A percentile compares a stretch with the other conserved stretches of the same genome.
Conservation (phyloP, 2,797 vertebrate genomes). For the Tinamus major region DNA sequence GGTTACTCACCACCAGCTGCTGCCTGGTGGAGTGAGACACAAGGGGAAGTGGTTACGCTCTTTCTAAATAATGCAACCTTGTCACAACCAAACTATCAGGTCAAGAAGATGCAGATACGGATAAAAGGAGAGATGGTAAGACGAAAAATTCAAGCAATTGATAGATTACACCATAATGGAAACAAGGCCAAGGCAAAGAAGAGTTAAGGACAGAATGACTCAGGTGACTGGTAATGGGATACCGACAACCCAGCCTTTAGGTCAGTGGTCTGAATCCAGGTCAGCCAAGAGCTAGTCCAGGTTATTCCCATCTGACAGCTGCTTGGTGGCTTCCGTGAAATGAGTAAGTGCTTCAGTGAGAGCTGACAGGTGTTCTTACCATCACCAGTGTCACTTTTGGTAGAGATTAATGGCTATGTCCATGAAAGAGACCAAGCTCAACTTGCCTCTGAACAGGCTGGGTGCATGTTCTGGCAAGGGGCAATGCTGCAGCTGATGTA, state of each 20-base stretch:
- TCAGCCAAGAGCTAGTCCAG: background rate
- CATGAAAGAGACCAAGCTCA: background rate
- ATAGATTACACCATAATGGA: background rate
- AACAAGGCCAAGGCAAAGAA: slow-evolving; percentile 20
- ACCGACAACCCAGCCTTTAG: background rate
- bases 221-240: background rate
- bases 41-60: slow-evolving; percentile 1
- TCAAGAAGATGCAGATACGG: background rate
- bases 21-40: slow-evolving; percentile 80
- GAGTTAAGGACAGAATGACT: slow-evolving; percentile 36
- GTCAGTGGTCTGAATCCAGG: slow-evolving; percentile 41
- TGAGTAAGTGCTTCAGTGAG: background rate
- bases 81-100: background rate
- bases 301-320: slow-evolving; percentile 22
- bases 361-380: background rate
- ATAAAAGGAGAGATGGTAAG: background rate
- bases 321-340: background rate
- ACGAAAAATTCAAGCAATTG: background rate
- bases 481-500: background rate
- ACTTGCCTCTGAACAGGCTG: background rate
- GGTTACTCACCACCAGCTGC: slow-evolving; percentile 89
- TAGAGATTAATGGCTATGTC: background rate
- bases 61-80: background rate
- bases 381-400: background rate
- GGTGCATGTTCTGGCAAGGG: background rate